Evolutionary conservation across 2,888 invertebrate genomes (phyloP).

Genomic region (Chymomyza fuscimana): DNA sequence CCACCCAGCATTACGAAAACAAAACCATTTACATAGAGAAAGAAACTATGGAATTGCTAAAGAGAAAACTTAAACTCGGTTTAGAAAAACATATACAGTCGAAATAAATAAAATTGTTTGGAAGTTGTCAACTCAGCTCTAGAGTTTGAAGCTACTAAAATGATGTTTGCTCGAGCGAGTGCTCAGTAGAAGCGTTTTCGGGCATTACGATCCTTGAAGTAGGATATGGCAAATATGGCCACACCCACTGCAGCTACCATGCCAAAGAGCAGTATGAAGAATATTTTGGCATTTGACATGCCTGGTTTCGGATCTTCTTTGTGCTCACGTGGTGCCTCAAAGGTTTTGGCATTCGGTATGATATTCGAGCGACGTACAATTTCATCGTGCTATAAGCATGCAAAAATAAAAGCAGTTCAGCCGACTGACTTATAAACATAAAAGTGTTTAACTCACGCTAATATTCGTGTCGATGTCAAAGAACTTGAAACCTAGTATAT

Average conservation of each 20-base stretch:
- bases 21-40: conserved; percentile 23
- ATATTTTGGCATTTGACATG: conserved; percentile 94
- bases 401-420: neutral
- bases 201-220: conserved; percentile 94
- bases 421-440: neutral
- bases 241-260: conserved; percentile 91
- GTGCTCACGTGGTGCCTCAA: conserved; percentile 95
- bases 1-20: conserved; percentile 15
- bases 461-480: conserved; percentile 92
- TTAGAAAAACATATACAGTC: neutral
- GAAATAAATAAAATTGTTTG: neutral
- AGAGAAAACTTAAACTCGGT: conserved; percentile 10
- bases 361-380: conserved; percentile 87
- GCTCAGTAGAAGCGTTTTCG: conserved; percentile 87
- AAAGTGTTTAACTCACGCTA: conserved; percentile 70
- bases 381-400: conserved; percentile 54
- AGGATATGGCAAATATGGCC: conserved; percentile 93
- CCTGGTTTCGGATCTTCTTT: conserved; percentile 93
- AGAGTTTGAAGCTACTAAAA: conserved; percentile 40
- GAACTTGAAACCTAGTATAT: conserved; percentile 93
- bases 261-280: conserved; percentile 91
- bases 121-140: conserved; percentile 17
- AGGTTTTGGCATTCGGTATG: conserved; percentile 92
- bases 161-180: conserved; percentile 31
- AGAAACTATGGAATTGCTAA: neutral